These are phyloP conservation scores for Bucorvus abyssinicus DNA, from an alignment of 2,797 vertebrate genomes.

Conservation along the genomic window DNA sequence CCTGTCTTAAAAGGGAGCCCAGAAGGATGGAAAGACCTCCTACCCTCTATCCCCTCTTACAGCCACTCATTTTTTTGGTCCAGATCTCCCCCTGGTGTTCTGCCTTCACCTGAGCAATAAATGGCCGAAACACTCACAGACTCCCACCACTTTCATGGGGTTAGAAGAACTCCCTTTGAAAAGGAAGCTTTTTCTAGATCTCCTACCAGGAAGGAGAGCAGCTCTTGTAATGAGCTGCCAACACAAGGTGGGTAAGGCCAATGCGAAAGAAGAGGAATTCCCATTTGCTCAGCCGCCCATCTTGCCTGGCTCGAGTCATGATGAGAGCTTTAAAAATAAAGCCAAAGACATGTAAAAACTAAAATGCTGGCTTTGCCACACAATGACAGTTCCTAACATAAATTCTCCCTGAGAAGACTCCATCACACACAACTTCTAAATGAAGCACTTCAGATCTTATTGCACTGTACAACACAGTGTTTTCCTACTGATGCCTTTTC, in stretches of 20 bases:
- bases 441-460: background rate
- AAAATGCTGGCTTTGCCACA: background rate
- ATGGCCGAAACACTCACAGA: background rate
- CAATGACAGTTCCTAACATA: background rate
- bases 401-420: background rate
- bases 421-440: background rate
- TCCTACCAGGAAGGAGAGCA: background rate
- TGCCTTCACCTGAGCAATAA: background rate
- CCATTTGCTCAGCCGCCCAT: background rate
- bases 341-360: background rate
- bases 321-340: background rate
- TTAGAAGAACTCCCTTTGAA: background rate
- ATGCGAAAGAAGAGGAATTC: background rate
- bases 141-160: accelerated
- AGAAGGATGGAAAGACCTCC: background rate
- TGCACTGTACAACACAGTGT: background rate
- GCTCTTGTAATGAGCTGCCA: background rate
- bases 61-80: background rate
- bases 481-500: background rate
- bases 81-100: background rate
- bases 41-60: background rate
- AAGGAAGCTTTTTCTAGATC: accelerated
- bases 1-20: background rate
- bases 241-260: background rate
- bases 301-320: background rate